Evolutionary conservation across 2,888 invertebrate species (phyloP).

Genomic region (Neuroscelio doddi): DNA sequence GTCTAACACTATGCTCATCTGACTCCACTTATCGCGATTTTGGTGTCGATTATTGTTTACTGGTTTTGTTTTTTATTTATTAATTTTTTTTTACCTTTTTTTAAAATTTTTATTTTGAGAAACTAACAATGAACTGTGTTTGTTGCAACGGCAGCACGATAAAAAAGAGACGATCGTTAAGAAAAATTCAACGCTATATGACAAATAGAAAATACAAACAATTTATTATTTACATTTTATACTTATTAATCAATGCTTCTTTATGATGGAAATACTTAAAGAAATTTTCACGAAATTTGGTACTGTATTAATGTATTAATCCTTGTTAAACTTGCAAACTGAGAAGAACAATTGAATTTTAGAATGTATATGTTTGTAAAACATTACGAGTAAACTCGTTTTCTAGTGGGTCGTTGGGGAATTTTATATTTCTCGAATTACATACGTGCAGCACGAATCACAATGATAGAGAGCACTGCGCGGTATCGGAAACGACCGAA

Average conservation of each 20-base stretch:
- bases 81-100: too few species aligned
- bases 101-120: too few species aligned
- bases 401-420: slow-evolving; percentile 24
- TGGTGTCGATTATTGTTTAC: slow-evolving; percentile 39
- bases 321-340: slow-evolving; percentile 20
- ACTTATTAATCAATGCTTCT: too few species aligned
- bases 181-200: slow-evolving; percentile 9
- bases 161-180: neutral
- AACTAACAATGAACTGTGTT: slow-evolving; percentile 65
- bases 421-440: slow-evolving; percentile 29
- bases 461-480: slow-evolving; percentile 16
- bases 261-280: too few species aligned
- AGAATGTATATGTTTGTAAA: slow-evolving; percentile 28
- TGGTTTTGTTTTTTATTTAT: slow-evolving; percentile 45
- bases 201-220: neutral
- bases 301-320: too few species aligned
- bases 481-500: slow-evolving; percentile 25
- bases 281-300: too few species aligned
- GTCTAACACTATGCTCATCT: slow-evolving; percentile 43
- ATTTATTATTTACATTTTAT: too few species aligned
- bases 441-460: slow-evolving; percentile 19
- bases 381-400: slow-evolving; percentile 32
- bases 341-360: slow-evolving; percentile 31
- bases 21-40: slow-evolving; percentile 35
- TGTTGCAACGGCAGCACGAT: slow-evolving; percentile 58